Evolutionary conservation across 2,113 vertebrate species (phyloP).

Genomic region (Ictalurus furcatus): DNA sequence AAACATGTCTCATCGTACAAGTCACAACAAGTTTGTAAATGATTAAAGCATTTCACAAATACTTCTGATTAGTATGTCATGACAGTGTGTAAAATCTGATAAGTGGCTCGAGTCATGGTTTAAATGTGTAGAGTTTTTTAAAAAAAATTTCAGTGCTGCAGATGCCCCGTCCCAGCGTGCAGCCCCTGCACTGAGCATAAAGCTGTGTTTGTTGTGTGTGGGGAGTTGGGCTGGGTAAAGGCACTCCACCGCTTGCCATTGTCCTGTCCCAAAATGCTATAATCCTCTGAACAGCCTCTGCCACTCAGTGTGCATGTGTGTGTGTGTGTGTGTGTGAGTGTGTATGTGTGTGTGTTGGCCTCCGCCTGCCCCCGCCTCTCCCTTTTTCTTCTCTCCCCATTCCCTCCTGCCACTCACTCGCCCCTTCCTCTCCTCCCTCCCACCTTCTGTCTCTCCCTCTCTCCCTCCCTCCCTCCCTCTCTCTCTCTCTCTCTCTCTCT

Average conservation of each 20-base stretch:
- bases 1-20: not conserved
- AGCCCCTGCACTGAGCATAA: slow-evolving; percentile 45
- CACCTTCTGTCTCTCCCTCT: slow-evolving; percentile 58
- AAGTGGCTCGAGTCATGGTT: not conserved
- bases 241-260: slow-evolving; percentile 51
- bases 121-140: slow-evolving; percentile 3
- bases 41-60: slow-evolving; percentile 28
- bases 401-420: slow-evolving; percentile 60
- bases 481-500: slow-evolving; percentile 58
- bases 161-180: slow-evolving; percentile 20
- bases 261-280: slow-evolving; percentile 55
- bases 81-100: slow-evolving; percentile 17
- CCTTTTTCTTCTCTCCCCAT: slow-evolving; percentile 60
- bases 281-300: slow-evolving; percentile 53
- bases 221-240: slow-evolving; percentile 49
- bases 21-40: not conserved
- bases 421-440: slow-evolving; percentile 50
- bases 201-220: slow-evolving; percentile 45
- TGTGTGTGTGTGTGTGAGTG: slow-evolving; percentile 33
- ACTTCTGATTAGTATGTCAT: not conserved
- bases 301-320: slow-evolving; percentile 64
- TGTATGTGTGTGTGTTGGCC: slow-evolving; percentile 52
- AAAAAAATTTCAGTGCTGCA: not conserved
- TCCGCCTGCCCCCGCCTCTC: slow-evolving; percentile 67
- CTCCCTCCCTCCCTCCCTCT: slow-evolving; percentile 63